Percentiles rank a stretch among this genome's conserved stretches.
Conservation (phyloP, 2,797 vertebrate genomes). For the Allenopithecus nigroviridis region DNA sequence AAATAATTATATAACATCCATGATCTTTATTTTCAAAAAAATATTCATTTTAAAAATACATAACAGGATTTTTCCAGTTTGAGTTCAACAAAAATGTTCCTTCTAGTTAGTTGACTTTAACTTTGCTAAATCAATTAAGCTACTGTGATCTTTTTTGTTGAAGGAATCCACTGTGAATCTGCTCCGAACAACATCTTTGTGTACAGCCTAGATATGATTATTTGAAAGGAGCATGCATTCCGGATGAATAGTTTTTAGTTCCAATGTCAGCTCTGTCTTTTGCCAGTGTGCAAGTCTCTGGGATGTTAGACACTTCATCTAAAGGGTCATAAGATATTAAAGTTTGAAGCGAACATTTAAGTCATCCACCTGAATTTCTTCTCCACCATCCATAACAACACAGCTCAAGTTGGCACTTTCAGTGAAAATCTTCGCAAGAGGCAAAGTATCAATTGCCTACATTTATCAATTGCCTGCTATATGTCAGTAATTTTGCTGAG, state of each 20-base stretch:
- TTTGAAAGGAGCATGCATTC: not conserved
- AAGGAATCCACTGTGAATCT: not conserved
- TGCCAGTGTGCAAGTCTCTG: not conserved
- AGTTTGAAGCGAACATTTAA: not conserved
- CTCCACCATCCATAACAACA: not conserved
- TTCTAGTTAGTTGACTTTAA: not conserved
- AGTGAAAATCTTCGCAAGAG: not conserved
- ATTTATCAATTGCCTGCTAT: not conserved
- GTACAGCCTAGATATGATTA: not conserved
- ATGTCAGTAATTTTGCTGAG: not conserved
- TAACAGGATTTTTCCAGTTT: not conserved
- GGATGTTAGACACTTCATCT: not conserved
- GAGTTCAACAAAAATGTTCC: not conserved
- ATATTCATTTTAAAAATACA: not conserved
- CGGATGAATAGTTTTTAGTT: not conserved
- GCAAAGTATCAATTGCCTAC: not conserved
- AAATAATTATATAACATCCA: not conserved
- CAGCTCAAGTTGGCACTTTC: not conserved
- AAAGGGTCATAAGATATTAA: not conserved
- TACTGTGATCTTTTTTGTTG: not conserved
- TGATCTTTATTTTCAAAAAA: not conserved
- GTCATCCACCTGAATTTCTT: not conserved
- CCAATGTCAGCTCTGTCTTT: not conserved
- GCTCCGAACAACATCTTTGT: not conserved
- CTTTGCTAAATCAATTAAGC: not conserved